Base-by-base conservation (phyloP, 92 coral and sea anemone species). In the Zoanthus sansibaricus region DNA sequence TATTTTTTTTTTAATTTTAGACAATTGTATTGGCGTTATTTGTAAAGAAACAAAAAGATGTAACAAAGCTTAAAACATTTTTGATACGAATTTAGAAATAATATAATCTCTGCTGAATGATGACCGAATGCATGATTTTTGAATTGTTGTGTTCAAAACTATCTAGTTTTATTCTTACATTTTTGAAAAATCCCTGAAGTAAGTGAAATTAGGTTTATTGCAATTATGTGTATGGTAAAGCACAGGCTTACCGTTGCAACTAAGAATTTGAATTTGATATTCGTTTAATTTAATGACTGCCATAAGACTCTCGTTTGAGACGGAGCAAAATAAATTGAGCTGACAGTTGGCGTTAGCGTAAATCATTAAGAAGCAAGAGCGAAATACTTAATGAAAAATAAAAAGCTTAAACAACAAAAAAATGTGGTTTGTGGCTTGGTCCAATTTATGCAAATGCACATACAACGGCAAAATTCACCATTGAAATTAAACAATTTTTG, bases 401-500 rank as follows among this genome's bases (percentile, higher is more conserved):
- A 25, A 25, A 25, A 25, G 25, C 25, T 25, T 25, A 25, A 25
- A 46, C 12, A 52, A 80, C 61, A 66, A 6, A 31, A 80, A 66
- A 64, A 46, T 78, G 54, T 64, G 47, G 85, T 80, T 58, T 80
- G 85, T 80, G 85, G 62, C 85, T 67, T 67, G 44, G 30, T 66
- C 56, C 61, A 80, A 80, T 45, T 21, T 66, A 80, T 52, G 52
- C 37, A 52, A 67, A 77, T 56, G 83, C 83, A 66, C 72, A 80
- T 80, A 61, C 85, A 80, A 67, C 59, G 33, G 67, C 75, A 16
- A 80, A 64, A 30, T n/a, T 62, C 54, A 10, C 54, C 52, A 25
- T 51, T 30, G 15, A 76, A 13, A 74, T 42, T 21, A 9, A 47
- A 54, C 4, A 16, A 10, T 16, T 32, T 76, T 49, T 75, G 14